Percentiles rank a stretch among this genome's conserved stretches.
These are phyloP conservation scores for Drosophila testacea DNA, from an alignment of 2,888 invertebrate genomes.

Conservation along the genomic window DNA sequence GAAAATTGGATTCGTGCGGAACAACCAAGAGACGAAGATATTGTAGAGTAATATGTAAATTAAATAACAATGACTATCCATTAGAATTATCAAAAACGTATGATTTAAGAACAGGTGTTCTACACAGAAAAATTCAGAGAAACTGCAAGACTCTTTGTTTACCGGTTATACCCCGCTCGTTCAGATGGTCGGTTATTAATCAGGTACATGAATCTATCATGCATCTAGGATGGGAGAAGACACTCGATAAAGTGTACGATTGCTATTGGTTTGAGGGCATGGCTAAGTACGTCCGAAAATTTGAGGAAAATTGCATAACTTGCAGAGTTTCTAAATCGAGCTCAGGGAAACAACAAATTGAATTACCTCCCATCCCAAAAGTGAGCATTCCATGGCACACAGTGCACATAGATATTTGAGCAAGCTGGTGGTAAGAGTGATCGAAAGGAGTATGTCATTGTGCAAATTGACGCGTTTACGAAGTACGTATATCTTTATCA, in stretches of 20 bases:
- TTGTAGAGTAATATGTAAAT: neutral
- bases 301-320: neutral
- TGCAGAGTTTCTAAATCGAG: neutral
- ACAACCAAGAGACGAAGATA: neutral
- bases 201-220: too few species aligned
- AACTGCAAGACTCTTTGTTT: neutral
- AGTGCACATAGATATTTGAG: too few species aligned
- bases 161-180: neutral
- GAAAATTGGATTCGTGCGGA: constrained; percentile 1
- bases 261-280: neutral
- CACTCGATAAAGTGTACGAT: neutral
- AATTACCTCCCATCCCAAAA: constrained; percentile 1
- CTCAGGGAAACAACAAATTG: neutral
- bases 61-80: neutral
- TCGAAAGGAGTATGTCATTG: neutral
- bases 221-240: too few species aligned
- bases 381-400: neutral
- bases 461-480: neutral
- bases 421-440: neutral
- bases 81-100: constrained; percentile 16
- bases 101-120: constrained; percentile 1
- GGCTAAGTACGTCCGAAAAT: neutral
- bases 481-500: constrained; percentile 7
- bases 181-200: too few species aligned
- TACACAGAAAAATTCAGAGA: constrained; percentile 4